Evolutionary conservation across 2,888 invertebrate genomes (phyloP).

Genomic region (Drosophila picticornis): DNA sequence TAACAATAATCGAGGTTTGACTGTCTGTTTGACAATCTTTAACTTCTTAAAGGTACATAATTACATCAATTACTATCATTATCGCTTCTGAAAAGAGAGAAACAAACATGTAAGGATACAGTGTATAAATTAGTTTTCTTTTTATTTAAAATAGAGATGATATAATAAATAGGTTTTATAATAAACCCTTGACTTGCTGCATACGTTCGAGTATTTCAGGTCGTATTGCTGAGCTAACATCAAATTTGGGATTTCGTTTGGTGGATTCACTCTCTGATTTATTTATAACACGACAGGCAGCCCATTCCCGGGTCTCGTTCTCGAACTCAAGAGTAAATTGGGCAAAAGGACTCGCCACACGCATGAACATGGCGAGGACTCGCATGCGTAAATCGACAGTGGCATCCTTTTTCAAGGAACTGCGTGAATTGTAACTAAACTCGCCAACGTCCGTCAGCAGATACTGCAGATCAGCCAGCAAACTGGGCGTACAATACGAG

Average conservation of each 20-base stretch:
- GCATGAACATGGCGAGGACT: slow-evolving; percentile 52
- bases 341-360: slow-evolving; percentile 42
- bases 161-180: slow-evolving; percentile 5
- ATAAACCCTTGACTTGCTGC: slow-evolving; percentile 33
- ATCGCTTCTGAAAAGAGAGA: slow-evolving; percentile 54
- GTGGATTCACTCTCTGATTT: neutral
- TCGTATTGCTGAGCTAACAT: slow-evolving; percentile 24
- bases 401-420: neutral
- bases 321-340: slow-evolving; percentile 46
- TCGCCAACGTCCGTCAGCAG: slow-evolving; percentile 49
- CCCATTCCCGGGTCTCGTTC: slow-evolving; percentile 49
- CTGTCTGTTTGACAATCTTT: neutral
- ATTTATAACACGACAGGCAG: slow-evolving; percentile 30
- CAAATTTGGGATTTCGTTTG: slow-evolving; percentile 21
- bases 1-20: neutral
- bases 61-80: slow-evolving; percentile 7
- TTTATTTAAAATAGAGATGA: neutral
- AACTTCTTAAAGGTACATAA: neutral
- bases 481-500: slow-evolving; percentile 28
- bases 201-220: slow-evolving; percentile 55
- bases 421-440: slow-evolving; percentile 38
- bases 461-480: slow-evolving; percentile 39
- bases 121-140: slow-evolving; percentile 3
- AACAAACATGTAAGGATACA: slow-evolving; percentile 1
- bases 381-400: slow-evolving; percentile 47